Conservation (phyloP, 2,113 vertebrate genomes). For the Polyodon spathula region DNA sequence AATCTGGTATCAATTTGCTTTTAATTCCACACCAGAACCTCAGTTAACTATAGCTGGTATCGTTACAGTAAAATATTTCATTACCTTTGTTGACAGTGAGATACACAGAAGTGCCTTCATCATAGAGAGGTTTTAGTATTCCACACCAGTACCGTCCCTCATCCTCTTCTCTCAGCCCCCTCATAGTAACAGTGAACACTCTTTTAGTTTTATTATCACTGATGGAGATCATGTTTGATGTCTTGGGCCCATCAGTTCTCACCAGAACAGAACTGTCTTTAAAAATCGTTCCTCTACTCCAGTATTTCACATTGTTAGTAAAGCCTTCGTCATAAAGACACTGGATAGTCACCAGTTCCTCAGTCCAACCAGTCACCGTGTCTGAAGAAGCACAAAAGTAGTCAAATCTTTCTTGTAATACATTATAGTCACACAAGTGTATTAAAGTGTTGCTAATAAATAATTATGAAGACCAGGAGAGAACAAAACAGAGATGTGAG, state of each 20-base stretch:
- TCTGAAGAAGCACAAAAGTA: background rate
- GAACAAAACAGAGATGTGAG: too few species aligned
- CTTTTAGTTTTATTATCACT: background rate
- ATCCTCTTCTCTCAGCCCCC: background rate
- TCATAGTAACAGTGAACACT: conserved; percentile 7
- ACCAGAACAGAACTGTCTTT: background rate
- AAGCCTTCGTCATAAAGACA: background rate
- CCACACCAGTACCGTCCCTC: conserved; percentile 6
- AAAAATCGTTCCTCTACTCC: background rate
- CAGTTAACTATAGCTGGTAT: too few species aligned
- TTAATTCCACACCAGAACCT: background rate
- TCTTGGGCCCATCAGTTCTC: background rate
- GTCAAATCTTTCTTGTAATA: background rate
- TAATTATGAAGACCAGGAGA: too few species aligned
- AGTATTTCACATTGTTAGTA: background rate
- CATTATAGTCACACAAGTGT: too few species aligned
- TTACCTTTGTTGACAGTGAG: conserved; percentile 7
- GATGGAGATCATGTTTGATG: background rate
- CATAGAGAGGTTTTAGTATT: background rate
- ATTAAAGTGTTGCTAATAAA: too few species aligned
- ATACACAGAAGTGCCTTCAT: background rate
- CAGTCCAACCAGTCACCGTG: background rate
- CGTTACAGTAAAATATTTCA: background rate
- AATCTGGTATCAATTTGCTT: too few species aligned
- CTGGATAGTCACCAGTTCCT: background rate